Base-by-base conservation (phyloP, 1,140 invertebrate species). In the Eueides isabella region DNA sequence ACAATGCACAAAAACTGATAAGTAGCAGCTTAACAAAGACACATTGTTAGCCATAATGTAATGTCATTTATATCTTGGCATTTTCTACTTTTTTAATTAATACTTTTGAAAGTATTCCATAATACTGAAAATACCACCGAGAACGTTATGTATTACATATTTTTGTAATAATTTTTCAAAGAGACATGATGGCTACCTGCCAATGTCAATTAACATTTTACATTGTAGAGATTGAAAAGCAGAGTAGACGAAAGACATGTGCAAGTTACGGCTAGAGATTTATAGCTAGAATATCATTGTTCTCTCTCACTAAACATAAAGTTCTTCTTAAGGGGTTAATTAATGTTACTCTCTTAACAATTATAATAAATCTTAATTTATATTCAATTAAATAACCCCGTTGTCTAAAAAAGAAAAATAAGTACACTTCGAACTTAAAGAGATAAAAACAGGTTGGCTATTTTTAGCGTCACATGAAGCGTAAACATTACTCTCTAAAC, bases 391-490 rank as follows among this genome's bases (percentile, higher is more conserved):
- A 55, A 55, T 26, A 55, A 19, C 48, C 19, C 5, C 2, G 2
- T 11, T 55, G 23, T 55, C 19, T 55, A 55, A 11, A 55, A 55
- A 55, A 55, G 23, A 55, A 11, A 55, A 55, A 55, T 23, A 48
- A 19, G 0, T 48, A 55, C 44, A 44, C 41, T 44, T 55, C 44
- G 44, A 55, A 55, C 44, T 55, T n/a, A 69, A 23, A 61, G 28
- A 48, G 29, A 69, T 69, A 35, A 26, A 44, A 74, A 68, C 72
- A 23, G 72, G 65, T 67, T 74, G 31, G 55, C 14, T 74, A 74
- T 74, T 44, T 67, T 44, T 67, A 67, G 3, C 41, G 1, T 55
- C 48, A 11, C 26, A 23, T 55, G 19, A 55, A 55, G 7, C 48
- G 48, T 55, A 55, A 55, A 55, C 48, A 55, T 55, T 55, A 26